Conservation (phyloP, 2,113 vertebrate genomes). For the Hoplias malabaricus region DNA sequence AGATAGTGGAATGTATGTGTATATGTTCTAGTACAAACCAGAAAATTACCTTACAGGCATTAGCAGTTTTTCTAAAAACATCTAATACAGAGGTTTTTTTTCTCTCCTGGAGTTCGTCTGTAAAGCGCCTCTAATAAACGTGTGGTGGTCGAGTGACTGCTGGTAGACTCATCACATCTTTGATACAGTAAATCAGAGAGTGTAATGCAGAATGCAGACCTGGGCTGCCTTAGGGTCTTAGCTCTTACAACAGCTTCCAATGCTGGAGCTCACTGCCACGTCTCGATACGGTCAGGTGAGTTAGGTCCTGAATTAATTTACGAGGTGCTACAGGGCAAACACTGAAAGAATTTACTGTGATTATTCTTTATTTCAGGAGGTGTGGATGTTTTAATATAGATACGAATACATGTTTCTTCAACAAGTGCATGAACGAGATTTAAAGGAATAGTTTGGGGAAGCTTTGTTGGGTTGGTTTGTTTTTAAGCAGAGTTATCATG, state of each 20-base stretch:
- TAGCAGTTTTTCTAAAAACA: neutral
- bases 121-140: neutral
- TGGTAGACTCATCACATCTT: constrained; percentile 46
- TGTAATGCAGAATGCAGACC: constrained; percentile 29
- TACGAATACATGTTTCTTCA: no score
- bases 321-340: neutral
- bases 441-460: no score
- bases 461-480: no score
- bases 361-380: no score
- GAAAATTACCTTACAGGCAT: neutral
- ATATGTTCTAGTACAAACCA: no score
- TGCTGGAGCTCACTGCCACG: constrained; percentile 3
- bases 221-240: constrained; percentile 5
- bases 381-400: no score
- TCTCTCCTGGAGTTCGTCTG: neutral
- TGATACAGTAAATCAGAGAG: constrained; percentile 31
- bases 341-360: neutral
- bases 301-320: constrained; percentile 9
- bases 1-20: no score
- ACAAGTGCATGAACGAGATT: no score
- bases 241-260: constrained; percentile 22
- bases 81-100: neutral
- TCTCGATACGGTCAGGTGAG: constrained; percentile 27
- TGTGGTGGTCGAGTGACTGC: constrained; percentile 19
- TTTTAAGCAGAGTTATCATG: no score